Evolutionary conservation across 2,113 vertebrate species (phyloP).

Genomic region (Hassar affinis): DNA sequence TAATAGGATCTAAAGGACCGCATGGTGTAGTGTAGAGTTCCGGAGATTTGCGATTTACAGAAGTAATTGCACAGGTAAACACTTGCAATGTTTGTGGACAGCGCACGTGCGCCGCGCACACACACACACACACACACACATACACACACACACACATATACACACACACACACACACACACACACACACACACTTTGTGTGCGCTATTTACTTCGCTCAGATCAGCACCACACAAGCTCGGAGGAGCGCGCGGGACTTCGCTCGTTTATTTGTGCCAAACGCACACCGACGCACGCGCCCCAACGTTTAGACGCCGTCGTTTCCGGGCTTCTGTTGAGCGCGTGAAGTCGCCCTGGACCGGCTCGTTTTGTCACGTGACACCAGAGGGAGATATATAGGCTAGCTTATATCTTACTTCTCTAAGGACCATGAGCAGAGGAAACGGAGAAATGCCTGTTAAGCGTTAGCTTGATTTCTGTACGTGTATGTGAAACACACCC

Average conservation of each 20-base stretch:
- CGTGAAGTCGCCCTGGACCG: background rate
- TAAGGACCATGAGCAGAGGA: background rate
- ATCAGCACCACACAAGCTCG: background rate
- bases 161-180: background rate
- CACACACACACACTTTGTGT: background rate
- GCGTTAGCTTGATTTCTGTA: background rate
- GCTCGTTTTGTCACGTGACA: background rate
- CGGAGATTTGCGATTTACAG: background rate
- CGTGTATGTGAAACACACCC: background rate
- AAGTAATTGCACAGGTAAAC: background rate
- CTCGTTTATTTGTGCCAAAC: background rate
- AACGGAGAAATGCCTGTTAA: background rate
- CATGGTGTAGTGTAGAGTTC: too few species aligned
- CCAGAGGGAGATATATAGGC: background rate
- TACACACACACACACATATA: too few species aligned
- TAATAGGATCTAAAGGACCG: too few species aligned
- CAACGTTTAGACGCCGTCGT: background rate
- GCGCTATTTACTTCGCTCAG: background rate
- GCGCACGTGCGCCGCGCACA: background rate
- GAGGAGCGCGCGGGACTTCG: background rate
- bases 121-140: background rate
- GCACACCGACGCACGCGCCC: background rate
- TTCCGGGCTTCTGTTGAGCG: background rate
- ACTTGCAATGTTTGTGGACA: background rate
- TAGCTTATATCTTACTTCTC: background rate